These are phyloP conservation scores for Pseudobourletiella spinata DNA, from an alignment of 1,140 invertebrate genomes.

Conservation along the genomic window DNA sequence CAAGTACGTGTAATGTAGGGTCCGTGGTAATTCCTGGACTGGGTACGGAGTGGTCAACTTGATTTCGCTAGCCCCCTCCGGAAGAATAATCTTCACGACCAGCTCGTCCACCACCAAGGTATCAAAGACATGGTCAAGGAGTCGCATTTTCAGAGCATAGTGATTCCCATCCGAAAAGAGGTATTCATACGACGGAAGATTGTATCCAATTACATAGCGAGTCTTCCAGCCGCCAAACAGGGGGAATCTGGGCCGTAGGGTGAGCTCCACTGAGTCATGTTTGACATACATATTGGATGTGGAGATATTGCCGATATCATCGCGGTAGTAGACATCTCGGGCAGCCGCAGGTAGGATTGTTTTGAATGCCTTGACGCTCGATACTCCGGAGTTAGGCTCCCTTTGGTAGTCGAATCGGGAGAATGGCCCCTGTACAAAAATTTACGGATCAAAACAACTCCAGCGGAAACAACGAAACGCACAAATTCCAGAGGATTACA, in stretches of 20 bases:
- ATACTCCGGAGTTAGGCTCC: slow-evolving; percentile 68
- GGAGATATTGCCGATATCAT: slow-evolving; percentile 99
- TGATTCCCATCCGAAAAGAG: slow-evolving; percentile 63
- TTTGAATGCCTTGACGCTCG: slow-evolving; percentile 86
- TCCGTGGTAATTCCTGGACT: slow-evolving; percentile 62
- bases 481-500: no score
- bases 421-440: slow-evolving; percentile 62
- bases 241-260: slow-evolving; percentile 89
- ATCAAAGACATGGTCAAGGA: slow-evolving; percentile 93
- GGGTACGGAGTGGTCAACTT: slow-evolving; percentile 73
- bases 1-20: slow-evolving; percentile 83
- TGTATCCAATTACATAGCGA: slow-evolving; percentile 93
- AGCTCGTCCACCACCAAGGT: slow-evolving; percentile 91
- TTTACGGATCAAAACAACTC: neutral
- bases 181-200: slow-evolving; percentile 94
- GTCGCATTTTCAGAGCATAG: slow-evolving; percentile 80
- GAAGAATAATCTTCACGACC: slow-evolving; percentile 84
- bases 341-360: slow-evolving; percentile 84
- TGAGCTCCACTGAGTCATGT: slow-evolving; percentile 88
- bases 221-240: slow-evolving; percentile 99
- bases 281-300: slow-evolving; percentile 83
- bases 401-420: slow-evolving; percentile 91
- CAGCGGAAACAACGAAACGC: slow-evolving; percentile 1
- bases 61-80: slow-evolving; percentile 79
- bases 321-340: slow-evolving; percentile 85